Evolutionary conservation across 2,797 vertebrate genomes (phyloP), one percentile per base, ranked within the genome.

Genomic region (Scolopax rusticola): DNA sequence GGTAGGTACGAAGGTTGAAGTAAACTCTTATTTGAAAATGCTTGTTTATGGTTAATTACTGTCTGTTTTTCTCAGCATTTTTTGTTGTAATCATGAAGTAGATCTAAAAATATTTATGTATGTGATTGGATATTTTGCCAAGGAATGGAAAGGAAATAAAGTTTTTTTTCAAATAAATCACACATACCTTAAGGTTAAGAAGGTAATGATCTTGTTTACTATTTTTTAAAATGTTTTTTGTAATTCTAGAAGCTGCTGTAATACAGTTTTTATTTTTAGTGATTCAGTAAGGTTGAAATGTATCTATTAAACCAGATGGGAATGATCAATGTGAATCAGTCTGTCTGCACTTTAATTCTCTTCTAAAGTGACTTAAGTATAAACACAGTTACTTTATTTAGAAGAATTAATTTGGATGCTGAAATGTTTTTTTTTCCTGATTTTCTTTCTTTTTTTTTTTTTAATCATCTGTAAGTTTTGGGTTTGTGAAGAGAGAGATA

Each of bases 121-220:
- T 97, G 96, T 97, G 97, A 93, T 97, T 93, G 92, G 95, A 91
- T 98, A 96, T 95, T 97, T 98, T 96, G 61, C 69, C 27, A 43
- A 41, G 24, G 41, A 94, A 56, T 47, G 16, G 75, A 79, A 95
- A 95, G 91, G 84, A 96, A 90, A 89, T 95, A 90, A 97, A 97
- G 95, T 38, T 56, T 54, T 97, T 97, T 97, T 97, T 97, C 87
- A 95, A 98, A 96, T 98, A 97, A 98, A 98, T 97, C 98, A 98
- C 96, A 96, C 76, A 82, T 98, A 97, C 97, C 90, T 98, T 98
- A 98, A 98, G 69, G 69, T 95, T 95, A 91, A 80, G 90, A 95
- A 97, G 70, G 60, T 80, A 73, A 83, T 86, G 51, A 41, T 73
- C 59, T 82, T 75, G 13, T 90, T 94, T 85, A 85, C 48, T 67